Evolutionary conservation across 2,888 invertebrate genomes (phyloP), one percentile per base, ranked within the genome.

Genomic region (Cyclophora albipunctata): DNA sequence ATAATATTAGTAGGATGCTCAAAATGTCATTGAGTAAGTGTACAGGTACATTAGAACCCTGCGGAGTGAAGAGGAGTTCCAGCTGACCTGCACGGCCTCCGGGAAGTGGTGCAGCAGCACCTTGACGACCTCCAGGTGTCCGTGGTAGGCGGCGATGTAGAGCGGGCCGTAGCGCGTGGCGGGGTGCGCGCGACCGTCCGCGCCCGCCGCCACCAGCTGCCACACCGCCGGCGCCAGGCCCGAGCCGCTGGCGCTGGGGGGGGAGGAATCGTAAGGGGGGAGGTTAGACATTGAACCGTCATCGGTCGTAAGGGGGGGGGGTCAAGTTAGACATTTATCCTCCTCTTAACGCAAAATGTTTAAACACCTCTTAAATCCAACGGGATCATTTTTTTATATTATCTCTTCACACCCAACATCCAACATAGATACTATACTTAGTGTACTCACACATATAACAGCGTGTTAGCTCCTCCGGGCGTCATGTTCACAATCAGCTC

Each of bases 111-210:
- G 87, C 7, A 98, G 84, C 62, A 98, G 81, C 57, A 94, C 74
- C 63, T 92, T 92, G 0, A 93, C 94, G 52, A 97, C 94, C 45
- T 94, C 93, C 57, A 89, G 83, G 71, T 95, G 93, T 0, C 97
- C 97, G 71, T 95, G 95, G 69, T 96, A 95, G 56, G 95, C 94
- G 3, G 98, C 95, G 49, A 96, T 94, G 81, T 98, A 98, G 0
- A 98, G 89, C 0, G 98, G 97, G 0, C 97, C 96, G 79, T 98
- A 97, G 69, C 95, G 94, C 2, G 98, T 98, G 35, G 96, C 94
- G 0, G 96, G 93, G 82, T 98, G 97, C 40, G 94, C 93, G 49
- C 97, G 91, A 1, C 96, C 96, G 84, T 98, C 97, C 0, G 97
- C 96, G 2, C 96, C 95, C 51, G 93, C 90, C 20, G 93, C 93